These are phyloP conservation scores for Esox lucius DNA, from an alignment of 2,797 vertebrate species.

Conservation along the genomic window DNA sequence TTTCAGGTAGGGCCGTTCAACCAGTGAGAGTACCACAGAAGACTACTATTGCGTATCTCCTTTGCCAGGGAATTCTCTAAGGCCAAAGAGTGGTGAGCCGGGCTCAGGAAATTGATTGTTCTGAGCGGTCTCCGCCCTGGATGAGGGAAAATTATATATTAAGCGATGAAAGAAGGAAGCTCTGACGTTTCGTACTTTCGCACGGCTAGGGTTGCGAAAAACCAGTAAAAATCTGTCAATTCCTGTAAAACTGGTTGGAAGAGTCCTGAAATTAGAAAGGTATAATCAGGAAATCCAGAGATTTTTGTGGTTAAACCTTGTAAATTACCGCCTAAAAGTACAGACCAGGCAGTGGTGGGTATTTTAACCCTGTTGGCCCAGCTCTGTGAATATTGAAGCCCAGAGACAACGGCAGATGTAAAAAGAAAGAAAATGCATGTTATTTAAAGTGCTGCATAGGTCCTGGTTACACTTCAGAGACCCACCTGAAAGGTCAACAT, in stretches of 20 bases:
- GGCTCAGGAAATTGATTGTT: conserved; percentile 74
- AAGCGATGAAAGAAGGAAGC: conserved; percentile 46
- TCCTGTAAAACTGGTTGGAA: no score
- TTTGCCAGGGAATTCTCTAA: conserved; percentile 57
- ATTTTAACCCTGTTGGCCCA: no score
- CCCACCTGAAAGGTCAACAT: conserved; percentile 18
- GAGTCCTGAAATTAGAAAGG: no score
- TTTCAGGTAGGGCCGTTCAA: conserved; percentile 59
- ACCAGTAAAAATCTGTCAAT: no score
- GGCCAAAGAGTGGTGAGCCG: conserved; percentile 64
- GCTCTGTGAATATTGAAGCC: no score
- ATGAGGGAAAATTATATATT: conserved; percentile 66
- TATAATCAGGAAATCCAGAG: no score
- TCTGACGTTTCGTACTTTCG: neutral
- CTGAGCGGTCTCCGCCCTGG: conserved; percentile 56
- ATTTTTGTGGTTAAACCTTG: no score
- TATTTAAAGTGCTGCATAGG: no score
- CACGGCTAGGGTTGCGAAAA: neutral
- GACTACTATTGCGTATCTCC: conserved; percentile 69
- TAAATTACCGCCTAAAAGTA: no score
- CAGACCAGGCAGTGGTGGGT: no score
- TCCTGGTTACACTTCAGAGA: neutral
- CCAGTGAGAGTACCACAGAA: conserved; percentile 42
- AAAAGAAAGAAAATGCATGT: no score
- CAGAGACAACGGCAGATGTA: no score